Evolutionary conservation across 2,797 vertebrate species (phyloP).

Genomic region (Chrosomus eos): DNA sequence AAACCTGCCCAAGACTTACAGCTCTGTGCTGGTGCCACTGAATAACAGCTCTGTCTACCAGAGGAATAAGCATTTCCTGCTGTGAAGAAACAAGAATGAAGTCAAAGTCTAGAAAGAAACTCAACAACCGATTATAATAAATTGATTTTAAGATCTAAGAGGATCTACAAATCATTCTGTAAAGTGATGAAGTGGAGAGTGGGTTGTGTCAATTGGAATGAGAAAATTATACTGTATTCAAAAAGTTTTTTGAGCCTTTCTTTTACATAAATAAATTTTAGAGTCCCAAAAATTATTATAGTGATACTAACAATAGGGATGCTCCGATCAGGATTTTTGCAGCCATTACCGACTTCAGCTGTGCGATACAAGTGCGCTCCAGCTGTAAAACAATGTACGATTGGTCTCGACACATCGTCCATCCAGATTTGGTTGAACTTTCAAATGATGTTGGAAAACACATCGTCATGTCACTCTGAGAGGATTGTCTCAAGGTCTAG

Average conservation of each 20-base stretch:
- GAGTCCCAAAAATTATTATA: background rate
- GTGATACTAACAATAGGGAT: background rate
- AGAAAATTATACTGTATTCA: background rate
- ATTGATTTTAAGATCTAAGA: background rate
- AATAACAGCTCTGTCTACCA: conserved; percentile 83
- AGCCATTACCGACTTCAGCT: too few species aligned
- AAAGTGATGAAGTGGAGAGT: background rate
- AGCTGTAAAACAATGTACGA: too few species aligned
- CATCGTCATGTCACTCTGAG: too few species aligned
- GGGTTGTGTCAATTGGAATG: background rate
- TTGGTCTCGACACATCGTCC: too few species aligned
- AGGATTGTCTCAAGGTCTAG: too few species aligned
- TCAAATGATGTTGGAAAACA: too few species aligned
- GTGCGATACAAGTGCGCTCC: too few species aligned
- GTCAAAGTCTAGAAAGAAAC: conserved; percentile 57
- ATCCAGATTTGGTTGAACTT: too few species aligned
- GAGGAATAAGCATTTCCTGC: conserved; percentile 77
- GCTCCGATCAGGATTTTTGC: too few species aligned
- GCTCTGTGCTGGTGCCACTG: conserved; percentile 75
- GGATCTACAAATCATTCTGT: background rate
- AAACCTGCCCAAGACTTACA: conserved; percentile 85
- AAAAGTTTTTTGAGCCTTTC: too few species aligned
- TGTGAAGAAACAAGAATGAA: conserved; percentile 77
- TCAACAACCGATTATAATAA: conserved; percentile 36
- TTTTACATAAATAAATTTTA: too few species aligned